These are phyloP conservation scores for Heliconius hortense DNA, from an alignment of 2,888 invertebrate genomes.

Conservation along the genomic window DNA sequence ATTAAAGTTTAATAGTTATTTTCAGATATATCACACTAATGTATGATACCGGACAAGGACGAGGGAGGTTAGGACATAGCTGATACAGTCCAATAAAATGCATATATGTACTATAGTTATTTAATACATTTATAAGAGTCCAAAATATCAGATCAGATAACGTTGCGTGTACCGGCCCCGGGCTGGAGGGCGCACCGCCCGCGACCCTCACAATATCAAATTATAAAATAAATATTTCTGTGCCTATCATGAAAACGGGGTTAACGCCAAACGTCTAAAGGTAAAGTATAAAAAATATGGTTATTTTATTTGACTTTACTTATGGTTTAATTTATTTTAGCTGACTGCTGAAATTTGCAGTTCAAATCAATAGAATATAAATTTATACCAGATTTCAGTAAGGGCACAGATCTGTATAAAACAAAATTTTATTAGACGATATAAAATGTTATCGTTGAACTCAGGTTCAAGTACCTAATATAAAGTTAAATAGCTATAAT, in stretches of 20 bases:
- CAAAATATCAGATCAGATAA: conserved; percentile 41
- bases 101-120: conserved; percentile 37
- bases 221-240: background rate
- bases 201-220: background rate
- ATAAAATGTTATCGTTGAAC: background rate
- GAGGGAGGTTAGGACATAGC: background rate
- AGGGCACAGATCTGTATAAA: background rate
- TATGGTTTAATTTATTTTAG: background rate
- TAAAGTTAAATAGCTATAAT: too few species aligned
- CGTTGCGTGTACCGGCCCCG: too few species aligned
- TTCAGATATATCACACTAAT: too few species aligned
- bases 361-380: too few species aligned
- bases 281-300: too few species aligned
- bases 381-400: background rate
- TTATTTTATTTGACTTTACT: background rate
- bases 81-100: background rate
- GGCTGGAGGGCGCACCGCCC: background rate
- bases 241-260: background rate
- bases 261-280: background rate
- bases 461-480: too few species aligned
- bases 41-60: background rate
- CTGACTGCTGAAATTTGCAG: background rate
- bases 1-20: too few species aligned
- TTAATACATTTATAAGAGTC: conserved; percentile 63
- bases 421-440: background rate